Conservation (phyloP, 2,888 invertebrate genomes). For the Ypsolopha sequella region DNA sequence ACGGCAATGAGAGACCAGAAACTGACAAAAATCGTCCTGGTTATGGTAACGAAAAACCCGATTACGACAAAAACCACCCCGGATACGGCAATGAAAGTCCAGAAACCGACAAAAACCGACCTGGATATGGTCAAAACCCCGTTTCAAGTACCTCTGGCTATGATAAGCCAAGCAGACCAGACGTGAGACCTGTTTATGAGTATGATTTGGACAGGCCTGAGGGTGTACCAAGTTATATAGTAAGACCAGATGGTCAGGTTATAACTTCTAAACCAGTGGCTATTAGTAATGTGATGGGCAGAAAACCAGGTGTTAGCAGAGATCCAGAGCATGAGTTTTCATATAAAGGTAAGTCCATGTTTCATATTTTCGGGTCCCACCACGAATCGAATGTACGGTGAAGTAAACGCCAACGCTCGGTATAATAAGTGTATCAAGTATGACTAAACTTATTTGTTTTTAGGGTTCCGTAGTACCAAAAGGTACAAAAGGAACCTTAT, state of each 20-base stretch:
- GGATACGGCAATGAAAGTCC: conserved; percentile 9
- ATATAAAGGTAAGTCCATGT: conserved; percentile 39
- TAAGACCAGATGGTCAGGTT: conserved; percentile 37
- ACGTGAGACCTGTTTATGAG: conserved; percentile 52
- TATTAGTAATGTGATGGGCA: conserved; percentile 34
- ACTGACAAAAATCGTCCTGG: not conserved
- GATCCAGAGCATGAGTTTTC: conserved; percentile 26
- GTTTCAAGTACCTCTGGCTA: conserved; percentile 2
- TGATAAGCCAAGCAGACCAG: conserved; percentile 16
- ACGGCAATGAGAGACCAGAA: conserved; percentile 6
- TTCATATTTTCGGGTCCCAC: not conserved
- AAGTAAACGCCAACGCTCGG: no score
- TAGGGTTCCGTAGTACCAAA: no score
- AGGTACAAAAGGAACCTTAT: no score
- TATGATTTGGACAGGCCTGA: conserved; percentile 37
- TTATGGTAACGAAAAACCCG: conserved; percentile 9
- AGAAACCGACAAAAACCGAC: not conserved
- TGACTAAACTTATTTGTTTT: no score
- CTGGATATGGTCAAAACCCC: conserved; percentile 7
- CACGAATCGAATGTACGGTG: no score
- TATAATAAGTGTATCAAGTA: no score
- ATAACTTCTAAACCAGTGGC: conserved; percentile 49
- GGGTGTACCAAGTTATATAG: conserved; percentile 40
- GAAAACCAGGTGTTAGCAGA: conserved; percentile 23
- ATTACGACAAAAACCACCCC: conserved; percentile 8